Base-by-base conservation (phyloP, 2,888 invertebrate species). In the Pheosia tremula region DNA sequence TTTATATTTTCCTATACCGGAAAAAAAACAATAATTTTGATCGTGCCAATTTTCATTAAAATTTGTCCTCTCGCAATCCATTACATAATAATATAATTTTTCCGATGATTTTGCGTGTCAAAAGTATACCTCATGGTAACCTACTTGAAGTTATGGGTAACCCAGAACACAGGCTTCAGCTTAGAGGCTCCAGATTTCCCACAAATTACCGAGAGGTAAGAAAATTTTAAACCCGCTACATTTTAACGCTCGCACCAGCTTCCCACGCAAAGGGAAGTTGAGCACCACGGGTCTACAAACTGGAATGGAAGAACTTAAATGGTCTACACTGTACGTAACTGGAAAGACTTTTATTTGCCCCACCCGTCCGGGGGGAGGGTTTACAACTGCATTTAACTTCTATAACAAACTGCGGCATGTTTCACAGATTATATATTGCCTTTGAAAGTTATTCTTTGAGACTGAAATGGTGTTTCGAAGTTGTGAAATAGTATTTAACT, bases 291-390 rank as follows among this genome's bases (percentile, higher is more conserved):
- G 50, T 50, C 67, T 66, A 62, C 68, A 67, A 75, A 74, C 60
- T 65, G 62, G 57, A 63, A 63, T 63, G 43, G 50, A 57, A 60
- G 63, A 69, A 68, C 63, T 68, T 62, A 59, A 74, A 64, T 57
- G 70, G 66, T 62, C 49, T 24, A 50, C 24, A 39, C 54, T 53
- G 63, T 53, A 66, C 60, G 56, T 54, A 36, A 56, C 56, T 57
- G 5, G 54, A 7, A 58, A 62, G 59, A 37, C 50, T 4, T 50
- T 52, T 39, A 57, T 13, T 45, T 8, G 7, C 39, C 54, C 39
- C 11, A 38, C n/a, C 10, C 36, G 9, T 6, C 13, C n/a, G 7
- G 10, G 13, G 37, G 37, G 9, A 37, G n/a, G 13, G 55, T 55
- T 39, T 8, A n/a, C 5, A 39, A 55, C 55, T 55, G 55, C 55